A percentile compares a stretch with the other conserved stretches of the same genome.
Evolutionary conservation across 2,113 vertebrate genomes (phyloP).

Genomic region (Morone chrysops): DNA sequence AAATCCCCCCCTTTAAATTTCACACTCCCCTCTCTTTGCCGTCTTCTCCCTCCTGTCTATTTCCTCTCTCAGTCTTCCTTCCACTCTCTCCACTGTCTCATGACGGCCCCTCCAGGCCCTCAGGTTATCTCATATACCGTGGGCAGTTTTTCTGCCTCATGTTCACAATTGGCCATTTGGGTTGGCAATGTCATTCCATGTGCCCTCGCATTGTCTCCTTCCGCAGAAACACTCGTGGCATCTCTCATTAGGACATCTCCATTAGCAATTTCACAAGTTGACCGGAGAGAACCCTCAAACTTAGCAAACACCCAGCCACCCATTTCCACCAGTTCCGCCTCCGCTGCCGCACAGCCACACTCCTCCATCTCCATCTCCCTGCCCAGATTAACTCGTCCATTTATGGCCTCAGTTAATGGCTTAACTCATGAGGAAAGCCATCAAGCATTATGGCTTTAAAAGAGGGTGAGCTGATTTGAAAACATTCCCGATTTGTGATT

Average conservation of each 20-base stretch:
- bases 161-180: slow-evolving; percentile 67
- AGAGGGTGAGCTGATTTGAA: slow-evolving; percentile 67
- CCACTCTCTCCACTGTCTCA: slow-evolving; percentile 14
- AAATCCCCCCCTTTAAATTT: slow-evolving; percentile 31
- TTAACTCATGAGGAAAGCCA: slow-evolving; percentile 77
- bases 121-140: slow-evolving; percentile 63
- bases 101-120: slow-evolving; percentile 40
- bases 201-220: slow-evolving; percentile 56
- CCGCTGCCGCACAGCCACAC: slow-evolving; percentile 10
- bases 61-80: slow-evolving; percentile 8
- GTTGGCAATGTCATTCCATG: slow-evolving; percentile 48
- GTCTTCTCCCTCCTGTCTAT: slow-evolving; percentile 53
- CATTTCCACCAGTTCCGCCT: neutral
- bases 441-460: slow-evolving; percentile 70
- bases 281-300: slow-evolving; percentile 41
- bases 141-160: slow-evolving; percentile 60
- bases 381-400: slow-evolving; percentile 79
- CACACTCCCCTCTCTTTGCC: slow-evolving; percentile 12
- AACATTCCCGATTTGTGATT: slow-evolving; percentile 45
- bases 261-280: slow-evolving; percentile 74
- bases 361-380: slow-evolving; percentile 29
- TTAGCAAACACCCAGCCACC: slow-evolving; percentile 19
- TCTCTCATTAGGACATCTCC: slow-evolving; percentile 81
- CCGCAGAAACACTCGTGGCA: slow-evolving; percentile 66
- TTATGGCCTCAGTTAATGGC: slow-evolving; percentile 80